These are phyloP conservation scores for Cordilura impudica DNA, from an alignment of 2,888 invertebrate genomes.

Conservation along the genomic window DNA sequence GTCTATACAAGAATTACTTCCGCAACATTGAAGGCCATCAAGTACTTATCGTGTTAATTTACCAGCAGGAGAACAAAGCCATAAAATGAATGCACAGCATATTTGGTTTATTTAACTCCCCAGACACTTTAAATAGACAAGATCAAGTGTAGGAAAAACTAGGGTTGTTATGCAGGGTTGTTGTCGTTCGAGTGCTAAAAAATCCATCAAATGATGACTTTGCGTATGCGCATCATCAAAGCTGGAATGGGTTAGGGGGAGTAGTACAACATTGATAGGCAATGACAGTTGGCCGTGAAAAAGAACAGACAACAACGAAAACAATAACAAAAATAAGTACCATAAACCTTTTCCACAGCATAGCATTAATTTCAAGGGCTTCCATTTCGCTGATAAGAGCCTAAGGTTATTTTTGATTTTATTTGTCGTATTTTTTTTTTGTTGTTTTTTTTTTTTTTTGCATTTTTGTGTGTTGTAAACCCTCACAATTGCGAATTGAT, in stretches of 20 bases:
- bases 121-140: constrained; percentile 27
- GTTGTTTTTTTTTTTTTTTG: constrained; percentile 18
- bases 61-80: constrained; percentile 64
- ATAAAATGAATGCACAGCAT: constrained; percentile 39
- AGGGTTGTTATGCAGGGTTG: constrained; percentile 47
- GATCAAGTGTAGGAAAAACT: constrained; percentile 5
- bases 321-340: constrained; percentile 24
- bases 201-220: constrained; percentile 45
- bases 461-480: constrained; percentile 64
- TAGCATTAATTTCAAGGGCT: constrained; percentile 14
- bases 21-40: constrained; percentile 75
- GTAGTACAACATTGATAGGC: constrained; percentile 28
- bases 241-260: constrained; percentile 3
- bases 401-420: constrained; percentile 32
- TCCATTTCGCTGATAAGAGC: constrained; percentile 31
- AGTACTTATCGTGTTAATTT: constrained; percentile 77
- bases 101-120: constrained; percentile 50
- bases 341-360: constrained; percentile 10
- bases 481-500: constrained; percentile 75
- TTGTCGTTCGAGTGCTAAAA: background rate
- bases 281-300: constrained; percentile 62
- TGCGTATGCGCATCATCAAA: constrained; percentile 48
- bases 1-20: constrained; percentile 70
- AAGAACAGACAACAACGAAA: constrained; percentile 14
- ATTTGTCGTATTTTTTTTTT: constrained; percentile 34